Evolutionary conservation across 2,797 vertebrate genomes (phyloP), one percentile per base, ranked within the genome.

Genomic region (Eospalax fontanierii): DNA sequence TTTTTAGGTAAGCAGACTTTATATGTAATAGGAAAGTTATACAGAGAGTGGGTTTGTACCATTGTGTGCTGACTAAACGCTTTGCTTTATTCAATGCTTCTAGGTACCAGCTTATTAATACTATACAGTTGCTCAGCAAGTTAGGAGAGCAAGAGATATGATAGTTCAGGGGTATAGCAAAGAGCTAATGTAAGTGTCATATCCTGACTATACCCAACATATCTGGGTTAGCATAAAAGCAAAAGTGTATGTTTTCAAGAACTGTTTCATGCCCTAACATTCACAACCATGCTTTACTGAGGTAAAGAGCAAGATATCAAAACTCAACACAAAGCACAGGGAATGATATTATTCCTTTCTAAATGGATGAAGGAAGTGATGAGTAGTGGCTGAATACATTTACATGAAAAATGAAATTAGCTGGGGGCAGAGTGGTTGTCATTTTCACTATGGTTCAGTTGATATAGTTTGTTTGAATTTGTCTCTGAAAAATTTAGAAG

Each of bases 321-420:
- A 94, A 87, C 30, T 84, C 46, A 89, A 46, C 22, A 68, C 6
- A 79, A 87, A 92, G 26, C 43, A 86, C 5, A 91, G 18, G 21
- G 22, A 33, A 70, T 68, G 0, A 87, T 82, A 61, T 2, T 80
- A 65, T 84, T 26, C 2, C 26, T n/a, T 38, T 92, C 19, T 93
- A 22, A 90, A 8, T 26, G 5, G 15, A 82, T 66, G 14, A 71
- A 82, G 33, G 30, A 84, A 78, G 54, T 82, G 19, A 6, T 65
- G n/a, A 14, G 6, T 83, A 40, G 22, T 83, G 40, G 30, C 28
- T 28, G 66, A 83, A 61, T 15, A 19, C 21, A 87, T 80, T 92
- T 75, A 33, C 50, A 0, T n/a, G 0, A 63, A 96, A 93, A 18
- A 24, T 89, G 24, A 74, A 90, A 85, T 75, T 91, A 94, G 80